phyloP scores from a whole-genome alignment of 2,113 vertebrate genomes.

The Gnathonemus echidnorhynchus region DNA sequence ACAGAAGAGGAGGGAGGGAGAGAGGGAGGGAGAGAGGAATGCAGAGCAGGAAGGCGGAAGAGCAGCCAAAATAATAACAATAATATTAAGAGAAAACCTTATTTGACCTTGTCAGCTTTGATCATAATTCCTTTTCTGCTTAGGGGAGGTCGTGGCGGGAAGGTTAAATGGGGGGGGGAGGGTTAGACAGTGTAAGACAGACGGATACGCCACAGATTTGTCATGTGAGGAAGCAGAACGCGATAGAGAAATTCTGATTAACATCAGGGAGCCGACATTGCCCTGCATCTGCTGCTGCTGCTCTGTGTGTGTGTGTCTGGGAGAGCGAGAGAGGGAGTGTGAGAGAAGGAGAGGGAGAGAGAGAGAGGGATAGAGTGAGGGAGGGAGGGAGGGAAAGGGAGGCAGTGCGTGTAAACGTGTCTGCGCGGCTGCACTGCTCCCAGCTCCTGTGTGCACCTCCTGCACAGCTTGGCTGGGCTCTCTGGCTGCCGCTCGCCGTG shows the following conservation, averaged over 20 bases:
- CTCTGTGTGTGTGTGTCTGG: constrained; percentile 29
- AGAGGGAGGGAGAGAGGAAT: constrained; percentile 27
- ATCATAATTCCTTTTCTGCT: constrained; percentile 42
- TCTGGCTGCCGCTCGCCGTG: constrained; percentile 56
- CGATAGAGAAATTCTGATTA: constrained; percentile 44
- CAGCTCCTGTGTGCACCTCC: constrained; percentile 49
- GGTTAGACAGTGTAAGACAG: constrained; percentile 25
- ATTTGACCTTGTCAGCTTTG: constrained; percentile 56
- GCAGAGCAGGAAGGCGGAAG: background rate
- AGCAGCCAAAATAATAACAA: constrained; percentile 31
- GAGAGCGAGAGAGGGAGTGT: constrained; percentile 14
- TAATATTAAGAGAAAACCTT: constrained; percentile 22
- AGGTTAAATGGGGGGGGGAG: background rate
- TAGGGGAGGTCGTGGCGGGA: constrained; percentile 32
- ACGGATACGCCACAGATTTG: constrained; percentile 54
- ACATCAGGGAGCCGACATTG: constrained; percentile 18
- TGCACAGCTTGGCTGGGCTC: constrained; percentile 54
- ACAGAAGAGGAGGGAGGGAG: background rate
- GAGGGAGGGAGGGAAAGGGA: constrained; percentile 32
- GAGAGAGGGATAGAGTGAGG: constrained; percentile 26
- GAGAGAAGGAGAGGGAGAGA: constrained; percentile 12
- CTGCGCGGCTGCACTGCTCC: constrained; percentile 59
- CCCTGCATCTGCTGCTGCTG: background rate
- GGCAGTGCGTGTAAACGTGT: constrained; percentile 50
- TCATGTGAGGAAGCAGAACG: constrained; percentile 41